These are phyloP conservation scores for Polypterus senegalus DNA, from an alignment of 2,113 vertebrate species.

Conservation along the genomic window DNA sequence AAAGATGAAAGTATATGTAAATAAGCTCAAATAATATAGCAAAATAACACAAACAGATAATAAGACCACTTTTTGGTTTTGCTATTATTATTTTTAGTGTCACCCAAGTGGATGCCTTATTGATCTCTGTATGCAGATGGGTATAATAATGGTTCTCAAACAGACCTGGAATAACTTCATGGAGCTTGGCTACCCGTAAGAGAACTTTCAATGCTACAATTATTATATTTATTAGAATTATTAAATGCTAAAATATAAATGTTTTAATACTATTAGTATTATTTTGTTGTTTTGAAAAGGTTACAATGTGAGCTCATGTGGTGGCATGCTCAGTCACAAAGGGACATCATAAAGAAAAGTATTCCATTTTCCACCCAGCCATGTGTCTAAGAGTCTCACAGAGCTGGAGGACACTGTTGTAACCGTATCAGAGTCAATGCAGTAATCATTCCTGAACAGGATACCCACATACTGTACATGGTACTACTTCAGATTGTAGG, in stretches of 20 bases:
- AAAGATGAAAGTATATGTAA: neutral
- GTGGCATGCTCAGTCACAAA: too few relatives aligned
- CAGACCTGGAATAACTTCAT: slow-evolving; percentile 95
- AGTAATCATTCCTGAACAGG: too few relatives aligned
- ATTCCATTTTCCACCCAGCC: too few relatives aligned
- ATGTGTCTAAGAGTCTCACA: too few relatives aligned
- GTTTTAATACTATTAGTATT: too few relatives aligned
- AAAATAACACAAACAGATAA: neutral
- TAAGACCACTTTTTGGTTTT: neutral
- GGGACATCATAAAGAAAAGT: too few relatives aligned
- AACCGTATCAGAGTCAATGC: too few relatives aligned
- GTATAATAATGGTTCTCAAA: slow-evolving; percentile 95
- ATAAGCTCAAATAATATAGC: neutral
- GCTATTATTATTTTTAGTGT: slow-evolving; percentile 51
- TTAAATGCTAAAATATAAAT: neutral
- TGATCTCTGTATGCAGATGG: slow-evolving; percentile 96
- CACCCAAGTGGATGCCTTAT: slow-evolving; percentile 96
- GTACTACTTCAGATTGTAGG: too few relatives aligned
- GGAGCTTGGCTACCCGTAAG: slow-evolving; percentile 91
- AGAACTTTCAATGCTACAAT: neutral
- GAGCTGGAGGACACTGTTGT: too few relatives aligned
- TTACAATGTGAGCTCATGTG: too few relatives aligned
- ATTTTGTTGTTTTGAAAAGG: too few relatives aligned
- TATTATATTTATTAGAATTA: neutral
- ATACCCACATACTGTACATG: too few relatives aligned